phyloP scores from a whole-genome alignment of 1,140 invertebrate genomes.

The Cotesia typhae region DNA sequence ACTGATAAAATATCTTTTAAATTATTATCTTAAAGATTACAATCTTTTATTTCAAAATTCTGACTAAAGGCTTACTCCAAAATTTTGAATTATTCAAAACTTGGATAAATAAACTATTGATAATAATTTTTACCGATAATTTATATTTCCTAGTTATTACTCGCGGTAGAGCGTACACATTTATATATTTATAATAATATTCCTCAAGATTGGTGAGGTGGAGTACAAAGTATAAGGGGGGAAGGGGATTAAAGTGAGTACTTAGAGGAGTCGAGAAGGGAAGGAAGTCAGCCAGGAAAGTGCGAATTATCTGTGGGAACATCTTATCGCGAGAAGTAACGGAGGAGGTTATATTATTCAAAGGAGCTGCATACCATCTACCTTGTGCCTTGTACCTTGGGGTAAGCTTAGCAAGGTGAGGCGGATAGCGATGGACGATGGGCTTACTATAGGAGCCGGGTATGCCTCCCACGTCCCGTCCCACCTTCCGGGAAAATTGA shows the following conservation, averaged over 20 bases:
- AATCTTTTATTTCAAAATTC: neutral
- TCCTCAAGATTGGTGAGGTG: neutral
- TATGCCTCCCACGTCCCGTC: too few relatives aligned
- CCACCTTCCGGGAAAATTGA: too few relatives aligned
- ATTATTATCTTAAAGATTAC: neutral
- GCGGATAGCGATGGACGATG: too few relatives aligned
- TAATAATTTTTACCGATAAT: neutral
- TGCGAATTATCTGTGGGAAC: conserved; percentile 34
- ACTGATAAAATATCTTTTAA: neutral
- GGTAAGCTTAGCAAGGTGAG: too few relatives aligned
- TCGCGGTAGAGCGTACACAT: neutral
- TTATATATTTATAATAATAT: conserved; percentile 16
- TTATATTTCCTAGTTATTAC: conserved; percentile 1
- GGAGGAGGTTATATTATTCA: neutral
- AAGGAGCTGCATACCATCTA: neutral
- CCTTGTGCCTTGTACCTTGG: too few relatives aligned
- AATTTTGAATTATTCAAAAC: too few relatives aligned
- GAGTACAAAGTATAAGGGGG: neutral
- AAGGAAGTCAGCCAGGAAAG: conserved; percentile 28
- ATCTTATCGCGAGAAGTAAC: conserved; percentile 27
- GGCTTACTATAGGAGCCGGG: too few relatives aligned
- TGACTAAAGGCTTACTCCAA: neutral
- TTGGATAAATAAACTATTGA: too few relatives aligned
- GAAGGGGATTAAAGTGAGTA: neutral
- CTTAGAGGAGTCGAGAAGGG: neutral